phyloP scores from a whole-genome alignment of 2,888 invertebrate species.

The Diaprepes abbreviatus region DNA sequence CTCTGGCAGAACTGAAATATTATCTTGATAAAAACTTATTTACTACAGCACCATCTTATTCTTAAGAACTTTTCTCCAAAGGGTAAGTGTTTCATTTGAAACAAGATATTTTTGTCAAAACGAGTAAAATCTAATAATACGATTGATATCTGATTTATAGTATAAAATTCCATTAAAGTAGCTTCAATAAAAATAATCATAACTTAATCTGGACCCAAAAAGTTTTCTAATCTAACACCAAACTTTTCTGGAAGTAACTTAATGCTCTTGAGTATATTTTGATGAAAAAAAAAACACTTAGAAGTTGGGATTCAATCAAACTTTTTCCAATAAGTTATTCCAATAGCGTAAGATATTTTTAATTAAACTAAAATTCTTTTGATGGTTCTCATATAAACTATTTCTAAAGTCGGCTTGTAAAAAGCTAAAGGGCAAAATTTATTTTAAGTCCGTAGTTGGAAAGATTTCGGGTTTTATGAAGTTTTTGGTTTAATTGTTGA shows the following conservation, averaged over 20 bases:
- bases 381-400: neutral
- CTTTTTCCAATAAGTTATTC: slow-evolving; percentile 42
- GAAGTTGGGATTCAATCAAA: slow-evolving; percentile 40
- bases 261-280: slow-evolving; percentile 22
- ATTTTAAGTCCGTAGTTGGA: too few relatives aligned
- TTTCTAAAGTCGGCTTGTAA: neutral
- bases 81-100: too few relatives aligned
- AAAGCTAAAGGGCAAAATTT: neutral
- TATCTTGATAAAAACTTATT: too few relatives aligned
- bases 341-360: slow-evolving; percentile 38
- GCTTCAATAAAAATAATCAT: slow-evolving; percentile 30
- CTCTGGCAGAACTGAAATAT: too few relatives aligned
- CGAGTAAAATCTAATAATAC: neutral
- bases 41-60: too few relatives aligned
- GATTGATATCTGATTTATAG: neutral
- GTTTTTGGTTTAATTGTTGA: too few relatives aligned
- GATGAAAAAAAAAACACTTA: slow-evolving; percentile 35
- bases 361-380: slow-evolving; percentile 28
- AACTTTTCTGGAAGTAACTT: slow-evolving; percentile 4
- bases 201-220: slow-evolving; percentile 30
- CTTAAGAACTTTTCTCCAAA: too few relatives aligned
- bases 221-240: slow-evolving; percentile 24
- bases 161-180: slow-evolving; percentile 1
- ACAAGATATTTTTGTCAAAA: too few relatives aligned
- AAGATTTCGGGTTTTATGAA: too few relatives aligned